Evolutionary conservation across 2,113 vertebrate species (phyloP), one percentile per base, ranked within the genome.

Genomic region (Cricetomys ansorgei): DNA sequence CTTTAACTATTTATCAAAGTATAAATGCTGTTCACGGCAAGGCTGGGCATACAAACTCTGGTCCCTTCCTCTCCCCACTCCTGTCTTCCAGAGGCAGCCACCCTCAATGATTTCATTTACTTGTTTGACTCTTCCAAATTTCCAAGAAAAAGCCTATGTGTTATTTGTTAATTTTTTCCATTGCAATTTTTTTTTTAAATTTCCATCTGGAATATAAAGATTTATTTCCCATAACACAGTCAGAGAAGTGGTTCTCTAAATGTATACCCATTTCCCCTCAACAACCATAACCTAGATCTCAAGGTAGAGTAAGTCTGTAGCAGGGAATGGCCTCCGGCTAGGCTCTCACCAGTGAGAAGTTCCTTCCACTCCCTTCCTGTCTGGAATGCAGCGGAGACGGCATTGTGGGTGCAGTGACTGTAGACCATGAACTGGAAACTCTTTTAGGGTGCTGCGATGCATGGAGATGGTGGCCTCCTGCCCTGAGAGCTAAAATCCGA

Each of bases 1-100:
- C 9, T 86, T 95, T 67, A 86, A 62, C 73, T 84, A 92, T 25
- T 89, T 90, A 80, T 84, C 73, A 77, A 89, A 85, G 83, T 88
- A 29, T 57, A 25, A 8, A 64, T 65, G 43, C 45, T 89, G 40
- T 65, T 92, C 45, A 77, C 4, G 73, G 25, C n/a, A 91, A 62
- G 27, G 37, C 17, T 65, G 55, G 91, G 29, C 29, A 86, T 1
- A 19, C 8, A 91, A 40, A 86, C 50, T 80, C 37, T 25, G 40
- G 17, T 67, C 62, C 50, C 43, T 31, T 19, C 8, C 48, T 27
- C 4, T 37, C 10, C 43, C 67, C 48, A 50, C 34, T 65, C 88
- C 62, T 62, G 31, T 9, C 45, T 94, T 55, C 34, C 25, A 55
- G 50, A 93, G 77, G 70, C 17, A 79, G 62, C 5, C 5, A 21